Evolutionary conservation across 1,140 invertebrate species (phyloP), one percentile per base, ranked within the genome.

Genomic region (Drosophila punjabiensis): DNA sequence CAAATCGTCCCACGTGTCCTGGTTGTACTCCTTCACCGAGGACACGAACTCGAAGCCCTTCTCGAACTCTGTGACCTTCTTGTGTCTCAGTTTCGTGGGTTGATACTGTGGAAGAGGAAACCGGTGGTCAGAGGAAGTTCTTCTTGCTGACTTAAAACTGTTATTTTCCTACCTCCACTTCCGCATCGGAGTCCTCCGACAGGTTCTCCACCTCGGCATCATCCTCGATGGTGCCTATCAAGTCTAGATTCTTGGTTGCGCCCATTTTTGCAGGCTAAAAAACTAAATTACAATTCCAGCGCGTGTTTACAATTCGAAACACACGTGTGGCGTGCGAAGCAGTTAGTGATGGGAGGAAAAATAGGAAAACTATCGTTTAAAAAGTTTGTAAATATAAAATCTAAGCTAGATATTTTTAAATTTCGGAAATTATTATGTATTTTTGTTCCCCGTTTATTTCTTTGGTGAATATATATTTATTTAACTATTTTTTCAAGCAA

Each of bases 1-100:
- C 32, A 98, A 92, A 94, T 97, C 96, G 93, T 97, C 96, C 97
- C 96, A 98, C n/a, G 96, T 95, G 90, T 97, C 96, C 92, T 95
- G 89, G 92, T 97, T 97, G 87, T 97, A 97, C 79, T 97, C 96
- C 47, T 95, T 94, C 2, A 95, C 94, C 14, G 95, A 95, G 7
- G 94, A 95, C 35, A 96, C 94, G 94, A 98, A 98, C 80, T 96
- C 92, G 91, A 98, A 98, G 18, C 95, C 95, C 28, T 94, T 95
- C 83, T 96, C 95, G 87, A 98, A 97, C 74, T 97, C 95, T 28
- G 95, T 95, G 60, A 95, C 95, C 76, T 95, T 95, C 70, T 96
- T 96, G 35, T 95, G 95, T 70, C 96, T 96, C 76, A 96, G 95
- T 92, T 96, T 97, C 6, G 95, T 95, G 48, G 96, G 97, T 94